These are phyloP conservation scores for Scomber japonicus DNA, from an alignment of 2,113 vertebrate species.

Conservation along the genomic window DNA sequence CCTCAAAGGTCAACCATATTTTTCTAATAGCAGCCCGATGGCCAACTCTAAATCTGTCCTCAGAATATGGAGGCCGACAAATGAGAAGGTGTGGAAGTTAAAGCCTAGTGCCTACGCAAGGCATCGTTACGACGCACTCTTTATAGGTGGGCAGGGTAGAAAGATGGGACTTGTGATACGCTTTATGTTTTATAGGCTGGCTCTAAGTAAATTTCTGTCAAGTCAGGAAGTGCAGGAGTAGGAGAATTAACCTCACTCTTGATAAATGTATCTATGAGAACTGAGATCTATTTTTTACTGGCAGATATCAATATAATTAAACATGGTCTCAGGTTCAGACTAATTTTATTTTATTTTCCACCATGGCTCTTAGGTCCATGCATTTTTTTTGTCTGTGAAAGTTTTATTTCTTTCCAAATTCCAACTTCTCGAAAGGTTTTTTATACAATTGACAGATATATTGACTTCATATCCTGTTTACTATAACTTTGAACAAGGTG, in stretches of 20 bases:
- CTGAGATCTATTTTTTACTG: too few relatives aligned
- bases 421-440: too few relatives aligned
- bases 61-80: constrained; percentile 54
- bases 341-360: too few relatives aligned
- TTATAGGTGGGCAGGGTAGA: constrained; percentile 56
- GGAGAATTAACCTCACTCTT: constrained; percentile 2
- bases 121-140: constrained; percentile 59
- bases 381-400: too few relatives aligned
- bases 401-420: too few relatives aligned
- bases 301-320: too few relatives aligned
- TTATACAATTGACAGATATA: too few relatives aligned
- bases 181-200: constrained; percentile 54
- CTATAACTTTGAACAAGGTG: too few relatives aligned
- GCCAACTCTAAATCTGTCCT: constrained; percentile 80
- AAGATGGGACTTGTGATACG: constrained; percentile 31
- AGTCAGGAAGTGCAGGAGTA: constrained; percentile 28
- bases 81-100: constrained; percentile 52
- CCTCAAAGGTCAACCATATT: constrained; percentile 85
- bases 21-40: constrained; percentile 79
- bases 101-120: constrained; percentile 48
- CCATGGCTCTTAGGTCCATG: too few relatives aligned
- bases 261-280: not conserved
- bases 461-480: too few relatives aligned
- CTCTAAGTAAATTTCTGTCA: constrained; percentile 56
- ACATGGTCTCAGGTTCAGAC: too few relatives aligned